Percentiles rank a stretch among this genome's conserved stretches.
phyloP scores from a whole-genome alignment of 2,113 vertebrate species.

The Stigmatopora nigra region DNA sequence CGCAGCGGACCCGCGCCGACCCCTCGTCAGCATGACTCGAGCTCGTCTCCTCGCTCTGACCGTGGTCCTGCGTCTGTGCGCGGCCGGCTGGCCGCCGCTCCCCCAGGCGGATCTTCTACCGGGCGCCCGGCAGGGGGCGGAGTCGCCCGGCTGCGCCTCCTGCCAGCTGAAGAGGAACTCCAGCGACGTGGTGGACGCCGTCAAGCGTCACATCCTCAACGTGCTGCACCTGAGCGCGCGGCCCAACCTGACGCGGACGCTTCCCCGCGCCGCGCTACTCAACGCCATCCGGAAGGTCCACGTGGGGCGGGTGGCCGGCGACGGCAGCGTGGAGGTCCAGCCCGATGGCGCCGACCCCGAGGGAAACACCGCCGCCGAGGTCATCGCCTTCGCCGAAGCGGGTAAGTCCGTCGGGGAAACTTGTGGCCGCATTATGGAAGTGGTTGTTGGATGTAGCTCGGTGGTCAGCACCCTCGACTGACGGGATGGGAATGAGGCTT shows the following conservation, averaged over 20 bases:
- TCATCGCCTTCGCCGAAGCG: constrained; percentile 89
- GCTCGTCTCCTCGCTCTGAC: constrained; percentile 72
- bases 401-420: constrained; percentile 49
- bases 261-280: constrained; percentile 88
- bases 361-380: constrained; percentile 80
- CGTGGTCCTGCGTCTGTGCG: constrained; percentile 68
- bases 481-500: too few relatives aligned
- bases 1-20: too few relatives aligned
- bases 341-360: constrained; percentile 70
- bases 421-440: too few relatives aligned
- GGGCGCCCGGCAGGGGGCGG: constrained; percentile 54
- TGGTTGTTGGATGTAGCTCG: too few relatives aligned
- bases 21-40: constrained; percentile 74
- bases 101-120: background rate
- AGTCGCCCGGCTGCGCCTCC: constrained; percentile 75
- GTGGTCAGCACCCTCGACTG: too few relatives aligned
- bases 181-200: constrained; percentile 91
- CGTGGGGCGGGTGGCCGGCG: constrained; percentile 83
- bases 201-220: constrained; percentile 92
- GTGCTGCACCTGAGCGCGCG: constrained; percentile 92
- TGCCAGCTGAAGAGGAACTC: constrained; percentile 80
- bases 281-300: constrained; percentile 93
- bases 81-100: background rate
- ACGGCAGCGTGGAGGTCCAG: constrained; percentile 90
- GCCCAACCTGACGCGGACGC: constrained; percentile 88